phyloP scores from a whole-genome alignment of 2,888 invertebrate species.

The Schrankia costaestrigalis region DNA sequence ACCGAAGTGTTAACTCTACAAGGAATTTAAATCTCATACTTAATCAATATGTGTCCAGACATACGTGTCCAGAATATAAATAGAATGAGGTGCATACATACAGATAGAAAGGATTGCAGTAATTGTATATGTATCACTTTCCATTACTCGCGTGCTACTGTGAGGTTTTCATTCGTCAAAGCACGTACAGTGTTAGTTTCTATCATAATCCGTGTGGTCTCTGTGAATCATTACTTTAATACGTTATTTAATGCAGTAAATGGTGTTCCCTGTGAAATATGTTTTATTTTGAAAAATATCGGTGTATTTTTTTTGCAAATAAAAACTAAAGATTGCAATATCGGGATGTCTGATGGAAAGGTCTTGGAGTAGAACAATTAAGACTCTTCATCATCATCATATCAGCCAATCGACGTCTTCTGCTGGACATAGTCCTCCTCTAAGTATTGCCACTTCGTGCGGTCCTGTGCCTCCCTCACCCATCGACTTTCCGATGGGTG shows the following conservation, averaged over 20 bases:
- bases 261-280: neutral
- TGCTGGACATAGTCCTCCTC: too few relatives aligned
- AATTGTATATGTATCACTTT: constrained; percentile 39
- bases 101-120: constrained; percentile 36
- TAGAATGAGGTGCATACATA: constrained; percentile 29
- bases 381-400: too few relatives aligned
- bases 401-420: too few relatives aligned
- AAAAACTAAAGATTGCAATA: too few relatives aligned
- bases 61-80: constrained; percentile 24
- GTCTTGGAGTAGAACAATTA: too few relatives aligned
- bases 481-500: too few relatives aligned
- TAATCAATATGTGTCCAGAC: neutral
- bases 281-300: too few relatives aligned
- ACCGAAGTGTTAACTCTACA: constrained; percentile 5
- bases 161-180: constrained; percentile 20
- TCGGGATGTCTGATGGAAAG: too few relatives aligned
- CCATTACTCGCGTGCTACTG: constrained; percentile 25
- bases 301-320: too few relatives aligned
- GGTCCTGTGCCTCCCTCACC: too few relatives aligned
- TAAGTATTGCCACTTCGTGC: too few relatives aligned
- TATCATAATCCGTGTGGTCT: constrained; percentile 15
- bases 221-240: neutral
- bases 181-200: constrained; percentile 30
- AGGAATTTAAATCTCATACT: constrained; percentile 1
- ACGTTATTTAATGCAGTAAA: constrained; percentile 1